These are phyloP conservation scores for Fregata magnificens DNA, from an alignment of 2,113 vertebrate genomes.

Conservation along the genomic window DNA sequence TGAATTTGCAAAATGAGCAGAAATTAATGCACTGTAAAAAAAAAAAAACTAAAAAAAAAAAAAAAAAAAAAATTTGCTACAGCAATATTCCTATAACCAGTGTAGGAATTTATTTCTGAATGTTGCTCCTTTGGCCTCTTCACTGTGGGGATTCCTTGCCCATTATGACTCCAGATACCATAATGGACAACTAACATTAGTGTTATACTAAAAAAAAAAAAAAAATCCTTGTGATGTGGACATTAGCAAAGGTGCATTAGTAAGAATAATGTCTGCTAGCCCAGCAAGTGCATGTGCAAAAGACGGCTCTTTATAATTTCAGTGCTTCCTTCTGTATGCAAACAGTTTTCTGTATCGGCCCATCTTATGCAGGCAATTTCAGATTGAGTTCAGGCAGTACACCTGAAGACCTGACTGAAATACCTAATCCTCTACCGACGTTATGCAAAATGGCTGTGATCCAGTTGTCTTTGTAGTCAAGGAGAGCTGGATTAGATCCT, in stretches of 20 bases:
- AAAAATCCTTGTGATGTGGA: neutral
- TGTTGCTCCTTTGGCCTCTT: conserved; percentile 23
- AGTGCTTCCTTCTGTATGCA: conserved; percentile 5
- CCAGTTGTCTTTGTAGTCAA: neutral
- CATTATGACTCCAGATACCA: conserved; percentile 9
- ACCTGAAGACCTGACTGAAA: conserved; percentile 44
- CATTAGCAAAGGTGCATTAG: conserved; percentile 60
- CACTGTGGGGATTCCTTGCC: conserved; percentile 36
- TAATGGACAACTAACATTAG: conserved; percentile 53
- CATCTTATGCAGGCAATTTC: conserved; percentile 9
- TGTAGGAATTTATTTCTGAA: neutral
- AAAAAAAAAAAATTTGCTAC: neutral
- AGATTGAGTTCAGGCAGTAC: neutral
- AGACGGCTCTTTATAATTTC: conserved; percentile 15
- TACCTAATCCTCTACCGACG: neutral
- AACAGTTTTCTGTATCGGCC: neutral
- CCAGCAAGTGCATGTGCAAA: neutral
- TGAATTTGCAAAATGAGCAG: neutral
- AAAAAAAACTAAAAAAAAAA: too few species aligned
- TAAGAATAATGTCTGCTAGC: conserved; percentile 37
- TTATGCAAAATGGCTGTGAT: conserved; percentile 27
- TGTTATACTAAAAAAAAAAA: conserved; percentile 4
- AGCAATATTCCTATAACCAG: neutral
- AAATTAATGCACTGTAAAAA: neutral
- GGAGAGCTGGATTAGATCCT: conserved; percentile 41